Evolutionary conservation across 2,888 invertebrate genomes (phyloP), one percentile per base, ranked within the genome.

Genomic region (Rotaria socialis): DNA sequence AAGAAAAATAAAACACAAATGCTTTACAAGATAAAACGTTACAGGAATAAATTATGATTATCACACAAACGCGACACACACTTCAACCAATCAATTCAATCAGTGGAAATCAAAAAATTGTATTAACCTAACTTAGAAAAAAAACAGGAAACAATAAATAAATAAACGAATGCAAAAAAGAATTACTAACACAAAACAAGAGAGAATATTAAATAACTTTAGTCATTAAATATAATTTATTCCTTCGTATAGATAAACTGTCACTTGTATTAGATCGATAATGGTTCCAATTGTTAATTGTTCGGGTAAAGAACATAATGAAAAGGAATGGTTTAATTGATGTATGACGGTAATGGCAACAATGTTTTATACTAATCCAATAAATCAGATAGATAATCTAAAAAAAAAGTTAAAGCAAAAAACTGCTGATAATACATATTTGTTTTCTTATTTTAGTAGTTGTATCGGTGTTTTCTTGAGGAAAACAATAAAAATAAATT

Each of bases 121-220:
- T 35, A 67, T 67, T 67, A 67, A 67, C 67, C 67, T 67, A 67
- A 67, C 35, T 67, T 67, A 67, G 19, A 11, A 27, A 67, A 67
- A 67, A 67, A 22, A 55, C 67, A 67, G 67, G 67, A 67, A 67
- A 35, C 35, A 67, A 67, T 24, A 2, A 56, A 24, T 24, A 35
- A 67, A 67, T 24, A 8, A 56, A 24, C 7, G 67, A 67, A 67
- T 67, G 67, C 67, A 35, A 35, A 41, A 16, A 67, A 35, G 67
- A 67, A 35, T 67, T 67, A 67, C 27, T 35, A 41, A 35, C 4
- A 67, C 60, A 67, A 67, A 67, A 67, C 27, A 35, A 67, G 27
- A 67, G 8, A 27, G 11, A 27, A 67, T 67, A 67, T 67, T 35
- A 67, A 16, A 67, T 35, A 67, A 35, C 4, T 6, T 35, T 67